Percentiles rank a stretch among this genome's conserved stretches.
These are phyloP conservation scores for Dreissena polymorpha DNA, from an alignment of 1,140 invertebrate species.

Conservation along the genomic window DNA sequence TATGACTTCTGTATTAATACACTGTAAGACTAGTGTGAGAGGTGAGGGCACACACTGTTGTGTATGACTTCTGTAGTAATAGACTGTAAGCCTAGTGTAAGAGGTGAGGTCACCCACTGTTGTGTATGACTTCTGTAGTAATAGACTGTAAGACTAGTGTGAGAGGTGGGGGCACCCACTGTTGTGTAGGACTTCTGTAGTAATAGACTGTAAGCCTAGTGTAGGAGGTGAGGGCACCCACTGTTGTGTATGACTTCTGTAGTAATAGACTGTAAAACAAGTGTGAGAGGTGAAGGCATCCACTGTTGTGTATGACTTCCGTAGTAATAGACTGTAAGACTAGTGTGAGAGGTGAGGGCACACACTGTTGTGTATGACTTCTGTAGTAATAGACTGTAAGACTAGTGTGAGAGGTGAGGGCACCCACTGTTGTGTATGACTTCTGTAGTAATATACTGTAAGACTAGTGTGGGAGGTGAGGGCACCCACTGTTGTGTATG, in stretches of 20 bases:
- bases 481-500: conserved; percentile 65
- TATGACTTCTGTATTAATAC: conserved; percentile 55
- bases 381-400: neutral
- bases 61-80: conserved; percentile 60
- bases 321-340: too few species aligned
- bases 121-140: conserved; percentile 62
- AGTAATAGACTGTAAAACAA: too few species aligned
- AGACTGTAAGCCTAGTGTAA: too few species aligned
- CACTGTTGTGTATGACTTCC: conserved; percentile 70
- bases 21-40: too few species aligned
- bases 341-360: neutral
- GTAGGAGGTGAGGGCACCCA: conserved; percentile 33
- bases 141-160: too few species aligned
- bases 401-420: too few species aligned
- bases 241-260: conserved; percentile 67
- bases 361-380: conserved; percentile 69
- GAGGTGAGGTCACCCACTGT: conserved; percentile 56
- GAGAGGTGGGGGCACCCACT: conserved; percentile 54
- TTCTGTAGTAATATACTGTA: conserved; percentile 31
- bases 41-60: conserved; percentile 59
- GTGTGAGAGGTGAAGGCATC: neutral
- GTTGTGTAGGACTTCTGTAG: conserved; percentile 63
- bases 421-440: conserved; percentile 67
- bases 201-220: too few species aligned
- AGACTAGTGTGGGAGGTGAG: too few species aligned